Evolutionary conservation across 2,797 vertebrate genomes (phyloP).

Genomic region (Florisuga fusca): DNA sequence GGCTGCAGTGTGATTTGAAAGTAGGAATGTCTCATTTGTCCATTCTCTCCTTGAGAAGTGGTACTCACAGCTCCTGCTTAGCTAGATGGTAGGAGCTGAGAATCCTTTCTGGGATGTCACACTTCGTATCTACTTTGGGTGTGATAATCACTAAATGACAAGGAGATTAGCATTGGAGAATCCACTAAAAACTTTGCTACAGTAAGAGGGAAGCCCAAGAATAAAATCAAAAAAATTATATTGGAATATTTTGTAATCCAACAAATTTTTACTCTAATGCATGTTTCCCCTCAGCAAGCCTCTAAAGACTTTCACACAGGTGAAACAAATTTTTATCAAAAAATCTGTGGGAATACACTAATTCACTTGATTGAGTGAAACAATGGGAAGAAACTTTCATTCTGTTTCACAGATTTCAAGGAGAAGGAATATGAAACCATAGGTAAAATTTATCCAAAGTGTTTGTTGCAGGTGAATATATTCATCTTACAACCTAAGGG

Average conservation of each 20-base stretch:
- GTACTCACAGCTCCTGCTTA: not conserved
- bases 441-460: not conserved
- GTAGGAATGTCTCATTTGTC: not conserved
- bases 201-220: not conserved
- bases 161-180: not conserved
- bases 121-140: not conserved
- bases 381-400: not conserved
- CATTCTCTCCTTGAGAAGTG: not conserved
- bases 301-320: not conserved
- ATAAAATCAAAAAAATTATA: not conserved
- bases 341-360: not conserved
- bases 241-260: not conserved
- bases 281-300: not conserved
- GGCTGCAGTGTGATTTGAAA: not conserved
- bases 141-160: constrained; percentile 14
- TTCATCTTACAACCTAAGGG: not conserved
- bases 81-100: not conserved
- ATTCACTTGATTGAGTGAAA: not conserved
- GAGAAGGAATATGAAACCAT: not conserved
- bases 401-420: not conserved
- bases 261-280: not conserved
- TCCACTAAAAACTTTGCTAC: not conserved
- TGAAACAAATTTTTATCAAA: not conserved
- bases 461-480: not conserved
- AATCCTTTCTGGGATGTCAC: constrained; percentile 31